Evolutionary conservation across 2,888 invertebrate species (phyloP), one percentile per base, ranked within the genome.

Genomic region (Eubasilissa splendida): DNA sequence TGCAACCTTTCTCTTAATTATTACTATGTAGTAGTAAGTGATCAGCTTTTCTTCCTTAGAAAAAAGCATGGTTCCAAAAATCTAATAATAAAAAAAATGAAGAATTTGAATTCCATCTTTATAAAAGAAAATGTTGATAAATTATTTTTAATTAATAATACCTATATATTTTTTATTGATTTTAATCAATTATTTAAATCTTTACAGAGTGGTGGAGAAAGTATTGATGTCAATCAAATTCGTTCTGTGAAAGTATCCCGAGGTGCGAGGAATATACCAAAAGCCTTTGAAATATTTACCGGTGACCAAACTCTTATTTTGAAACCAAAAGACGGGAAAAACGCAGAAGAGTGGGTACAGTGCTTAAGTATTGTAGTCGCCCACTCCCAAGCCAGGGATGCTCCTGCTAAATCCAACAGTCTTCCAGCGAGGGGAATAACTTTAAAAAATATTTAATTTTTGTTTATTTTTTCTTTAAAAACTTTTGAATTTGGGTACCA

Each of bases 221-320:
- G 94, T 86, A 96, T 98, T 85, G 97, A 97, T 87, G 94, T 98
- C 14, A 96, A 97, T 88, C 96, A 97, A 88, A 97, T 98, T 84
- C 94, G 97, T 12, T 97, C 96, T 58, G 98, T 98, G n/a, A 96
- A 97, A 86, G 97, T 98, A 11, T 95, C 97, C 0, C 92, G 96
- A 74, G 96, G 97, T 77, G 96, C 97, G 10, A 92, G 97, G 77
- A 96, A 97, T 89, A 97, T 98, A 85, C 97, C 98, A 33, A 97
- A 97, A 88, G 97, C 97, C 0, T 98, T 98, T 90, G 98, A 98
- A 91, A 98, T 98, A 85, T 98, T 98, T 90, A 98, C 98, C 0
- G 95, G 95, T 76, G 96, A 97, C 88, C 96, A 96, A 88, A 96
- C 96, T 10, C 93, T 97, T 84, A 96, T 97, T 86, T 92, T 98